A percentile compares a stretch with the other conserved stretches of the same genome.
Conservation (phyloP, 1,140 invertebrate species). For the Mactra quadrangularis region DNA sequence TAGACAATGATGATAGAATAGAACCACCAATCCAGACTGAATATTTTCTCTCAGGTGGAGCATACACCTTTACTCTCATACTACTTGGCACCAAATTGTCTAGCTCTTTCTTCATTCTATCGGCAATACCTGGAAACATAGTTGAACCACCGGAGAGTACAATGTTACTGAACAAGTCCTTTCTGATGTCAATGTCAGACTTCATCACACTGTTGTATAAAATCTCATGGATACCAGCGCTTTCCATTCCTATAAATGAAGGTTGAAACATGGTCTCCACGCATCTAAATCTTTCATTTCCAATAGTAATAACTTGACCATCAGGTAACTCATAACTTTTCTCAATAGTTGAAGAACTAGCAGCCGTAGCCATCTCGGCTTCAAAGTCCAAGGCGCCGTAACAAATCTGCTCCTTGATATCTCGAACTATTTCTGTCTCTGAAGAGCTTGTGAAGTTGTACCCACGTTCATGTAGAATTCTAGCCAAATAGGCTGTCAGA, state of each 20-base stretch:
- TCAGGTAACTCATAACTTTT: constrained; percentile 62
- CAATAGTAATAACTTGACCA: too few relatives aligned
- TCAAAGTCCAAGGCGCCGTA: constrained; percentile 85
- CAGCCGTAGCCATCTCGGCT: constrained; percentile 96
- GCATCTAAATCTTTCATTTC: too few relatives aligned
- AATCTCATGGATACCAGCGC: constrained; percentile 83
- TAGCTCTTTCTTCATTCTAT: constrained; percentile 24
- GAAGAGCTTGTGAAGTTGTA: constrained; percentile 95
- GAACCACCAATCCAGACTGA: too few relatives aligned
- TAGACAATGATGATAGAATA: constrained; percentile 86
- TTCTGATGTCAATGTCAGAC: constrained; percentile 72
- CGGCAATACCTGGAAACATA: constrained; percentile 61
- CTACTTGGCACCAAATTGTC: constrained; percentile 74
- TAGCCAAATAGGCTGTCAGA: constrained; percentile 97
- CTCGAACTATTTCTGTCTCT: constrained; percentile 42
- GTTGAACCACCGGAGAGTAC: constrained; percentile 64
- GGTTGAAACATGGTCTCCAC: constrained; percentile 89
- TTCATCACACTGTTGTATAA: constrained; percentile 94
- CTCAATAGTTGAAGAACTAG: constrained; percentile 68
- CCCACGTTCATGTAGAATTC: constrained; percentile 96
- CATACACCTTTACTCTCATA: constrained; percentile 78
- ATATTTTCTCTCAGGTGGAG: constrained; percentile 81
- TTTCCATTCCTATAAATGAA: constrained; percentile 66
- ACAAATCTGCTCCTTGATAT: constrained; percentile 81
- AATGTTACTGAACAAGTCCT: constrained; percentile 62